These are phyloP conservation scores for Stegodyphus mimosarum DNA, from an alignment of 1,140 invertebrate genomes.

Conservation along the genomic window DNA sequence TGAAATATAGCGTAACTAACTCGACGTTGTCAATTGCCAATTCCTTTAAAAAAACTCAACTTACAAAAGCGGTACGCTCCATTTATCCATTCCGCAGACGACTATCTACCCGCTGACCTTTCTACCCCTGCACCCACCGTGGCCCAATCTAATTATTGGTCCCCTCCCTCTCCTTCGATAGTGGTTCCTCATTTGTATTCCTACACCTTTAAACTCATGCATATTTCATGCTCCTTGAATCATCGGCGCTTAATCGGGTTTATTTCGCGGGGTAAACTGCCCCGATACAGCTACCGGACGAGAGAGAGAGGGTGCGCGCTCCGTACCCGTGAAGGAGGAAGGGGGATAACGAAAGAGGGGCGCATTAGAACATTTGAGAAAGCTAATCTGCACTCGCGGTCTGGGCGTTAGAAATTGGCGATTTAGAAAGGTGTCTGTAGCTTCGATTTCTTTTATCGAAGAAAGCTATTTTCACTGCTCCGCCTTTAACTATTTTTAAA, in stretches of 20 bases:
- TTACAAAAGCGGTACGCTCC: slow-evolving; percentile 11
- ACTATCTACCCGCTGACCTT: slow-evolving; percentile 8
- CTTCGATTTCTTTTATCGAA: too few species aligned
- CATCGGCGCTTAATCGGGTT: slow-evolving; percentile 32
- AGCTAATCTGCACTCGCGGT: neutral
- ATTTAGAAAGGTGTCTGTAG: neutral
- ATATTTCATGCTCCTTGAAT: slow-evolving; percentile 39
- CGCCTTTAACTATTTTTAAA: too few species aligned
- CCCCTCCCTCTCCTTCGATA: neutral
- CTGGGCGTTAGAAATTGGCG: neutral
- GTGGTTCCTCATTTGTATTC: slow-evolving; percentile 15
- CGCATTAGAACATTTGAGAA: neutral
- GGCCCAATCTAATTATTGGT: neutral
- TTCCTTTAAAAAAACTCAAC: neutral
- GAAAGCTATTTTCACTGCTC: too few species aligned
- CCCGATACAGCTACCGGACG: neutral
- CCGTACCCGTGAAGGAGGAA: too few species aligned
- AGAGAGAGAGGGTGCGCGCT: neutral
- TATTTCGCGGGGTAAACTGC: neutral
- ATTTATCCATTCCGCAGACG: neutral
- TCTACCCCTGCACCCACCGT: neutral
- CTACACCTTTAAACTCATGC: slow-evolving; percentile 42
- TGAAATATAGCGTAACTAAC: too few species aligned
- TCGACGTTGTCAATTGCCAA: too few species aligned
- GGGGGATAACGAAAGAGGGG: too few species aligned